Evolutionary conservation across 2,888 invertebrate species (phyloP), one percentile per base, ranked within the genome.

Genomic region (Anthrax anthrax): DNA sequence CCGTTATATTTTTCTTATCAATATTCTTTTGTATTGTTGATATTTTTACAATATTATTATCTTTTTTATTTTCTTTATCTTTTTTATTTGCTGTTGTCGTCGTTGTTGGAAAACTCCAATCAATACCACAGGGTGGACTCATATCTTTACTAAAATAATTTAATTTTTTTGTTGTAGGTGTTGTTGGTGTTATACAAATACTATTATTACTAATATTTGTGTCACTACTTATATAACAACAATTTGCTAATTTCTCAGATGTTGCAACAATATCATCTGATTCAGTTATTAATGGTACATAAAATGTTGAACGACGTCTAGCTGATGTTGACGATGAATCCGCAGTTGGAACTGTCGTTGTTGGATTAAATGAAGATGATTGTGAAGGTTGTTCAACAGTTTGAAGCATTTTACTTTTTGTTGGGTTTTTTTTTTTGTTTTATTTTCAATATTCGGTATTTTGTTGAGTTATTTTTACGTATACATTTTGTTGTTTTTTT

Each of bases 231-330:
- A 23, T 23, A 8, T 23, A 23, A 23, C 18, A 18, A 14, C n/a
- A 42, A 46, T 38, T 46, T 34, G 46, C 18, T 32, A 46, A 27
- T 38, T 46, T 46, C 16, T 46, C 46, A 14, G 46, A 32, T 12
- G 42, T 44, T 14, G 42, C 50, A 40, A 48, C 42, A 4, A 48
- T 43, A 37, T 48, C 51, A 47, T 55, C 52, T 62, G 63, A 62
- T 46, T 66, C 67, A 29, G 64, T 64, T 10, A 65, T 62, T 55
- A 84, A 69, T 53, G 83, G 78, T 53, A 84, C 81, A 67, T 84
- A 84, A 67, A 84, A 84, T 53, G 82, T 80, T 42, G 84, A 84
- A 51, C 83, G 74, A 50, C 84, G 73, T 43, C 78, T 71, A 51
- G 72, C 61, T 53, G 71, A 67, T 19, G 52, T 49, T 60, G 47